Evolutionary conservation across 2,797 vertebrate genomes (phyloP).

Genomic region (Oophaga sylvatica): DNA sequence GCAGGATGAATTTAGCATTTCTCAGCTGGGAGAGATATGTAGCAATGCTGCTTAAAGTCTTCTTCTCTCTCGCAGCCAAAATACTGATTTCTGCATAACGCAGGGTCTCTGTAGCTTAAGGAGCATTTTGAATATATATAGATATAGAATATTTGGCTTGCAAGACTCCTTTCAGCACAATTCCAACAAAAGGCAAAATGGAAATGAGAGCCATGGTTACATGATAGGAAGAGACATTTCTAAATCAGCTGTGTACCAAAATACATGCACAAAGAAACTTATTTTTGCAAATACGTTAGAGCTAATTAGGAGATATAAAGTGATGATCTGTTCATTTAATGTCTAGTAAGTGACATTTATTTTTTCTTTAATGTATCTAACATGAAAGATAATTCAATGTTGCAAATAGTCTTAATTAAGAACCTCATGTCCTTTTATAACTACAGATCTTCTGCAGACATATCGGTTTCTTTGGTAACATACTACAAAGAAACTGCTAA

Average conservation of each 20-base stretch:
- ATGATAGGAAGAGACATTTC: conserved; percentile 46
- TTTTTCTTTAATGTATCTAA: not conserved
- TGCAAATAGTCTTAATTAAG: not conserved
- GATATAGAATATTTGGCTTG: conserved; percentile 25
- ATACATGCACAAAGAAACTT: not conserved
- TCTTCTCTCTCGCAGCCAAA: conserved; percentile 47
- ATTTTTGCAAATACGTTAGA: not conserved
- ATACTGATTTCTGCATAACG: conserved; percentile 49
- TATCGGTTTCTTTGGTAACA: not conserved
- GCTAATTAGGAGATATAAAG: not conserved
- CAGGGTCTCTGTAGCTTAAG: conserved; percentile 31
- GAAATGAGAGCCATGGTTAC: conserved; percentile 40
- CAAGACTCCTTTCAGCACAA: conserved; percentile 29
- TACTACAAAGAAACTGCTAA: not conserved
- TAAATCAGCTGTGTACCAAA: conserved; percentile 29
- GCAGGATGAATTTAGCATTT: conserved; percentile 52
- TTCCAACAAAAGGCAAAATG: conserved; percentile 43
- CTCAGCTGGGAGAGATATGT: conserved; percentile 59
- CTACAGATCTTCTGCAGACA: not conserved
- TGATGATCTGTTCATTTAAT: not conserved
- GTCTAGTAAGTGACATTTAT: not conserved
- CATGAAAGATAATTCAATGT: not conserved
- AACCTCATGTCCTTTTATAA: not conserved
- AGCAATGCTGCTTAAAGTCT: conserved; percentile 32
- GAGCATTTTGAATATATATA: conserved; percentile 42